A percentile compares a stretch with the other conserved stretches of the same genome.
These are phyloP conservation scores for Diplodus puntazzo DNA, from an alignment of 2,797 vertebrate species.

Conservation along the genomic window DNA sequence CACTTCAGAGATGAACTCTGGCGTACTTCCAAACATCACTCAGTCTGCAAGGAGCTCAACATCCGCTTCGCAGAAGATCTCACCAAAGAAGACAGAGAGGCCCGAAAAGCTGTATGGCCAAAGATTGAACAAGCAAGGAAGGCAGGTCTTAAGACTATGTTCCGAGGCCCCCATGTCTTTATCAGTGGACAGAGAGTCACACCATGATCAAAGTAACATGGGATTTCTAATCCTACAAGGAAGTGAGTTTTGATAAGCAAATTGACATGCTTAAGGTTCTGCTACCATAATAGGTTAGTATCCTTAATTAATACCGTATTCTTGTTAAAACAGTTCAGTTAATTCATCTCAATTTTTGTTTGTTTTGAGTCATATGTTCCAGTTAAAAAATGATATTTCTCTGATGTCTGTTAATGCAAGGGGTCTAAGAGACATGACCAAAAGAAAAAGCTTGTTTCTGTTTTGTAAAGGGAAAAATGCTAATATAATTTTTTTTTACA, in stretches of 20 bases:
- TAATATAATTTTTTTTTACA: too few species aligned
- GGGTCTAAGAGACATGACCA: conserved; percentile 6
- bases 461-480: neutral
- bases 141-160: too few species aligned
- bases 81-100: neutral
- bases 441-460: neutral
- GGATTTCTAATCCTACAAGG: neutral
- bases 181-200: too few species aligned
- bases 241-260: neutral
- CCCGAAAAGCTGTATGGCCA: neutral
- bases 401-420: conserved; percentile 5
- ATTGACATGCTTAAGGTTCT: too few species aligned
- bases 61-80: conserved; percentile 9
- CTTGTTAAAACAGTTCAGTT: neutral
- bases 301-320: too few species aligned
- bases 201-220: neutral
- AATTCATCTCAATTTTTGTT: neutral
- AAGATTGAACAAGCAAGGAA: too few species aligned
- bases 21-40: neutral
- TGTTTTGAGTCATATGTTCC: neutral
- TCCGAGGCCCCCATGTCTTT: too few species aligned
- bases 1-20: neutral
- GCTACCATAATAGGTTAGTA: neutral
- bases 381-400: too few species aligned
- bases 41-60: neutral